These are phyloP conservation scores for Aspidiotus rigidus DNA, from an alignment of 2,888 invertebrate genomes.

Conservation along the genomic window DNA sequence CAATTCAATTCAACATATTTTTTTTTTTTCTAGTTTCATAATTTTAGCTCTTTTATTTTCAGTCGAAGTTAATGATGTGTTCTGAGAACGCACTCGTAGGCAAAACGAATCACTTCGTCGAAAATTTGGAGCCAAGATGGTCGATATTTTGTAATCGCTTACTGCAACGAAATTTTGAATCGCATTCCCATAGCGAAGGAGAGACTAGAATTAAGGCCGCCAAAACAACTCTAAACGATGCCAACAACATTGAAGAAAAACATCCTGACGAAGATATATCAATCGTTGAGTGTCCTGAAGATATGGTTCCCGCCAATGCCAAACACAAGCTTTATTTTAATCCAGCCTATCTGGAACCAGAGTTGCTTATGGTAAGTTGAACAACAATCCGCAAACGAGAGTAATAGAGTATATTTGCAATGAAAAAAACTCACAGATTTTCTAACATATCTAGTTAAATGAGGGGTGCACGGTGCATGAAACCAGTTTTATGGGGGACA, in stretches of 20 bases:
- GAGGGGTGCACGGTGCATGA: no score
- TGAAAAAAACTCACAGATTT: no score
- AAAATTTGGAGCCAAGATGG: constrained; percentile 2
- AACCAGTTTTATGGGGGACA: no score
- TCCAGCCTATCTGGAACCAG: constrained; percentile 83
- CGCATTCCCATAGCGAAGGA: neutral
- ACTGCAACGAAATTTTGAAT: neutral
- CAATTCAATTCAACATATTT: neutral
- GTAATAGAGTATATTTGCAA: no score
- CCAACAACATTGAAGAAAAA: constrained; percentile 50
- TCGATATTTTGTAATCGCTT: constrained; percentile 3
- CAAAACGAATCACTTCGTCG: neutral
- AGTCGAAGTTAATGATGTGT: neutral
- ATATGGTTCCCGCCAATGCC: constrained; percentile 51
- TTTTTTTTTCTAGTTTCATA: neutral
- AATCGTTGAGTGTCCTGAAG: constrained; percentile 58
- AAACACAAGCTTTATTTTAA: constrained; percentile 77
- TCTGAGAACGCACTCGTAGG: neutral
- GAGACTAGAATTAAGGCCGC: no score
- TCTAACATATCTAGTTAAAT: no score
- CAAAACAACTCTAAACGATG: constrained; percentile 7
- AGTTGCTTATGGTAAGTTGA: constrained; percentile 59
- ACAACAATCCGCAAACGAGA: no score
- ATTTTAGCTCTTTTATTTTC: neutral
- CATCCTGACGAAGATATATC: constrained; percentile 77